phyloP scores from a whole-genome alignment of 2,797 vertebrate species.

The Platalea minor region DNA sequence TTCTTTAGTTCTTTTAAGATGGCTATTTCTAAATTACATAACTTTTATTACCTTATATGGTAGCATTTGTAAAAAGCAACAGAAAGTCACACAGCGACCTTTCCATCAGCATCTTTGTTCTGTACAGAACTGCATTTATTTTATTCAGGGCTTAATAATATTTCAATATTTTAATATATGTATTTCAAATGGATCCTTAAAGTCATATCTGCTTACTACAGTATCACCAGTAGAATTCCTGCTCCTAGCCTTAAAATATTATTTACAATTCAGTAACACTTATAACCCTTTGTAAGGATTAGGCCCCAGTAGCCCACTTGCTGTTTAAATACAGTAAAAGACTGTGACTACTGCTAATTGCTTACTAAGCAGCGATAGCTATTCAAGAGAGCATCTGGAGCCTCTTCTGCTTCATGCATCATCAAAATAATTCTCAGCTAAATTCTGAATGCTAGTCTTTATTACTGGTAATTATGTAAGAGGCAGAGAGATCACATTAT shows the following conservation, averaged over 20 bases:
- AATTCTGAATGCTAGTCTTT: constrained; percentile 15
- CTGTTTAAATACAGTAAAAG: constrained; percentile 4
- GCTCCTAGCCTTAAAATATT: neutral
- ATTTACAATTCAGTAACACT: neutral
- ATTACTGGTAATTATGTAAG: constrained; percentile 41
- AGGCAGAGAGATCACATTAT: constrained; percentile 15
- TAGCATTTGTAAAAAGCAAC: neutral
- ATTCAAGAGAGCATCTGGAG: constrained; percentile 54
- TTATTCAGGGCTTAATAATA: neutral
- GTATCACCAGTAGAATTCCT: neutral
- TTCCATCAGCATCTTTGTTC: neutral
- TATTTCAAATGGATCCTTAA: neutral
- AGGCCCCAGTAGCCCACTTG: constrained; percentile 34
- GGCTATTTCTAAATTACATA: neutral
- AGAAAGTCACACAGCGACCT: neutral
- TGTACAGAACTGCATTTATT: neutral
- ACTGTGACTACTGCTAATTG: constrained; percentile 24
- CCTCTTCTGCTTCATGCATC: constrained; percentile 47
- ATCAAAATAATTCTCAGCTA: constrained; percentile 39
- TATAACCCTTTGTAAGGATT: neutral
- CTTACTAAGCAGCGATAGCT: constrained; percentile 15
- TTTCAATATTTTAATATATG: neutral
- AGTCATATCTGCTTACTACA: neutral
- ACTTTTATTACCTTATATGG: neutral
- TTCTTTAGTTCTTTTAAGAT: neutral